Evolutionary conservation across 2,888 invertebrate genomes (phyloP), one percentile per base, ranked within the genome.

Genomic region (Bombyx huttoni): DNA sequence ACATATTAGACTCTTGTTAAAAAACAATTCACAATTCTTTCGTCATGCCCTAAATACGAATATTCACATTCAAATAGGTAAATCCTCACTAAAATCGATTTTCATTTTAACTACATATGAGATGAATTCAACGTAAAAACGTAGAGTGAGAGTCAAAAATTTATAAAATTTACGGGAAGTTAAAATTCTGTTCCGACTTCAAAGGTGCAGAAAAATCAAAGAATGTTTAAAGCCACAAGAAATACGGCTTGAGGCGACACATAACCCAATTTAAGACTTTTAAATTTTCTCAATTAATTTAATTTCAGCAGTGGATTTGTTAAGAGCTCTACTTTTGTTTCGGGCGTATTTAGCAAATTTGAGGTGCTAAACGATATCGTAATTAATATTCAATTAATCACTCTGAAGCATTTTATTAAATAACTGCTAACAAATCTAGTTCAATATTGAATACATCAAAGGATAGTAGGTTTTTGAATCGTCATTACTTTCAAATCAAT

Each of bases 361-460:
- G 65, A 73, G 73, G 70, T 65, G 76, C 79, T 87, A 85, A 88
- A 73, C 83, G 87, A 78, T 78, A 67, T 67, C 68, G 86, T 80
- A 81, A 88, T 88, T 86, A 88, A 84, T 77, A 70, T 65, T 78
- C 83, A 73, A 87, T 88, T 81, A 87, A 85, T 87, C 82, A 83
- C 69, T 70, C 67, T 60, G 63, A 57, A 69, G 75, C 71, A 78
- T 82, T 83, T 84, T 81, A 79, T 85, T 80, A 77, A 78, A 81
- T 78, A 81, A 78, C 74, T 78, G 71, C 60, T 78, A 84, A 82
- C 79, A 81, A 78, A 70, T 66, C 64, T 50, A 58, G 60, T 61
- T 60, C 58, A 56, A 56, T 64, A 73, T 67, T 75, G 73, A 72
- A 67, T 60, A 61, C 61, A 61, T 62, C 55, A 62, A 65, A 65